These are phyloP conservation scores for Phasia obesa DNA, from an alignment of 2,888 invertebrate genomes.

Conservation along the genomic window DNA sequence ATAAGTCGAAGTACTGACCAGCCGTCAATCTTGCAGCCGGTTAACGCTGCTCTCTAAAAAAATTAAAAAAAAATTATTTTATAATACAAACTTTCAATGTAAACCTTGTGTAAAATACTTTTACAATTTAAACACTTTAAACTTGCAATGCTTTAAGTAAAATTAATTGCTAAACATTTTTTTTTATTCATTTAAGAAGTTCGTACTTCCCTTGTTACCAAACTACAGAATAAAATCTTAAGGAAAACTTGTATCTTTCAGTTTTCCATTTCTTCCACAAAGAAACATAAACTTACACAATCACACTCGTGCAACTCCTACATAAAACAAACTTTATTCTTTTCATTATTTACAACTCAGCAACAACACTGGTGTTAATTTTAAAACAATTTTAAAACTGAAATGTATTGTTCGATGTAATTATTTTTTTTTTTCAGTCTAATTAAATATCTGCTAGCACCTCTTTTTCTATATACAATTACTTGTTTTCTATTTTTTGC, in stretches of 20 bases:
- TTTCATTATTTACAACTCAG: not conserved
- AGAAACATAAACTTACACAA: not conserved
- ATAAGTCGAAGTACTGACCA: too few species aligned
- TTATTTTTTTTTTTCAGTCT: slow-evolving; percentile 8
- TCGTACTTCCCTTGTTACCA: slow-evolving; percentile 45
- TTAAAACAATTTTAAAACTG: slow-evolving; percentile 24
- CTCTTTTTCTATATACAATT: slow-evolving; percentile 12
- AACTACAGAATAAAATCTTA: not conserved
- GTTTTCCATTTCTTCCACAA: too few species aligned
- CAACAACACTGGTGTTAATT: slow-evolving; percentile 33
- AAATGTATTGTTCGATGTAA: slow-evolving; percentile 22
- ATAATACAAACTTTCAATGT: too few species aligned
- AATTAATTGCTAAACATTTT: too few species aligned
- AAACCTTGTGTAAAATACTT: too few species aligned
- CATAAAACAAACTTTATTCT: not conserved
- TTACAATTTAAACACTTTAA: too few species aligned
- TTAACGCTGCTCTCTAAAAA: too few species aligned
- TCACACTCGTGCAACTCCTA: not conserved
- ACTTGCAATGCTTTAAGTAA: too few species aligned
- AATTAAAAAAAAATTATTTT: too few species aligned
- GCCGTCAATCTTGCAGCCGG: too few species aligned
- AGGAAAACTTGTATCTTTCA: too few species aligned
- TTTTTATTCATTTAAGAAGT: not conserved
- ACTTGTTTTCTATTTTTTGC: slow-evolving; percentile 21
- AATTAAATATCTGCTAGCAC: not conserved